Conservation (phyloP, 2,888 invertebrate species). For the Lepidocyrtinus sp. region DNA sequence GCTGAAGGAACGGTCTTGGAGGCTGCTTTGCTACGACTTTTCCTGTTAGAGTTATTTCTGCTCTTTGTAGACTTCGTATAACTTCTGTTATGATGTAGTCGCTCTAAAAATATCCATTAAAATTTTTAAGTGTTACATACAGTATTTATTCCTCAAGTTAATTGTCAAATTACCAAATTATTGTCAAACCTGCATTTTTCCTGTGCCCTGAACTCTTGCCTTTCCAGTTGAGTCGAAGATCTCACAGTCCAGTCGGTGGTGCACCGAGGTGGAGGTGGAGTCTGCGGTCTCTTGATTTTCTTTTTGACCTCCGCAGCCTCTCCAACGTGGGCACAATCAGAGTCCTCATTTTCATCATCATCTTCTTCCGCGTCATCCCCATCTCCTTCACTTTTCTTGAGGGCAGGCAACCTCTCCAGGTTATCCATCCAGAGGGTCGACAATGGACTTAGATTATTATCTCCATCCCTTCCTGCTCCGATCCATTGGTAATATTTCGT, state of each 20-base stretch:
- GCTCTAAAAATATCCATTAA: constrained; percentile 62
- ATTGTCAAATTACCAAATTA: constrained; percentile 78
- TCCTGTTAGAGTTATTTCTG: constrained; percentile 63
- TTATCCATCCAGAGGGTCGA: constrained; percentile 68
- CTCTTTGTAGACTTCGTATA: constrained; percentile 70
- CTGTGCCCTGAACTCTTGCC: constrained; percentile 79
- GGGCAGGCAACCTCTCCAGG: constrained; percentile 65
- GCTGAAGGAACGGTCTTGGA: constrained; percentile 29
- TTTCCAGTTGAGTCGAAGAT: constrained; percentile 84
- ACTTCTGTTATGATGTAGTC: constrained; percentile 69
- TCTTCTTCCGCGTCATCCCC: constrained; percentile 70
- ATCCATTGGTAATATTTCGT: constrained; percentile 90
- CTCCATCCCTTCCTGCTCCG: constrained; percentile 87
- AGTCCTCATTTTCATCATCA: constrained; percentile 71
- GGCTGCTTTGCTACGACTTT: constrained; percentile 60
- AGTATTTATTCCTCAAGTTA: background rate
- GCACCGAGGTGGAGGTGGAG: constrained; percentile 76
- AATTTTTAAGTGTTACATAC: constrained; percentile 9
- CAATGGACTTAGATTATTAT: constrained; percentile 66
- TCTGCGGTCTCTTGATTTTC: constrained; percentile 68
- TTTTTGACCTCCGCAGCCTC: constrained; percentile 22
- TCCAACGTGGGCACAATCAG: constrained; percentile 68
- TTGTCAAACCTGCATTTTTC: constrained; percentile 88
- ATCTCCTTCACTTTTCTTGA: constrained; percentile 68
- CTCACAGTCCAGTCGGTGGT: constrained; percentile 89